Evolutionary conservation across 2,888 invertebrate genomes (phyloP), one percentile per base, ranked within the genome.

Genomic region (Cynaeus angustus): DNA sequence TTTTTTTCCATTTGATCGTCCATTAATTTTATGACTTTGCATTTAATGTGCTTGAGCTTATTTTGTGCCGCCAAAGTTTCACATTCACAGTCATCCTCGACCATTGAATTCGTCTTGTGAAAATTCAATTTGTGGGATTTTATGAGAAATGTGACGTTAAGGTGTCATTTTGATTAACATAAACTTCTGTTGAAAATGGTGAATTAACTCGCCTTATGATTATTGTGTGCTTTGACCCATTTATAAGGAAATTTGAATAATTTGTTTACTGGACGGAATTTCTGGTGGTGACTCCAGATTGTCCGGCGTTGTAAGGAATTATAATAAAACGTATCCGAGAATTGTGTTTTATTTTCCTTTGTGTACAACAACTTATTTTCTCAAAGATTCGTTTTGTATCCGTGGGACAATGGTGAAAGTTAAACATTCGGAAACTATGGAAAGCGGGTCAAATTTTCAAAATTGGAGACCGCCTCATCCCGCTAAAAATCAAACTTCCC

Each of bases 11-110:
- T 46, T 50, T 66, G 66, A 3, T 66, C 46, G n/a, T 55, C 12
- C 26, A 66, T 41, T 43, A 66, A 37, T 46, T 66, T 66, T n/a
- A 66, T 37, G 14, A 66, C 45, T 66, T 46, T 66, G 38, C 66
- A 56, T 56, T 56, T 56, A 4, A 21, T 37, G 30, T 65, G 65
- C 41, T 28, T 55, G 10, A 65, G 38, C 10, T 41, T 50, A 8
- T 28, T 5, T 10, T 59, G 12, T 46, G 45, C 10, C 10, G 16
- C 61, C 48, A 38, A 48, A 33, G 6, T 13, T 7, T 61, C 61
- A 21, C 61, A 61, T 21, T 61, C 50, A 12, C 61, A 61, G n/a
- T 48, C 61, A 61, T 61, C 61, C n/a, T 33, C 33, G 33, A n/a
- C n/a, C 61, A 61, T 61, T 61, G 48, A 43, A 21, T 26, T 21